Base-by-base conservation (phyloP, 35 echinoderm and acorn worm species). In the Nesometra sesokonis region DNA sequence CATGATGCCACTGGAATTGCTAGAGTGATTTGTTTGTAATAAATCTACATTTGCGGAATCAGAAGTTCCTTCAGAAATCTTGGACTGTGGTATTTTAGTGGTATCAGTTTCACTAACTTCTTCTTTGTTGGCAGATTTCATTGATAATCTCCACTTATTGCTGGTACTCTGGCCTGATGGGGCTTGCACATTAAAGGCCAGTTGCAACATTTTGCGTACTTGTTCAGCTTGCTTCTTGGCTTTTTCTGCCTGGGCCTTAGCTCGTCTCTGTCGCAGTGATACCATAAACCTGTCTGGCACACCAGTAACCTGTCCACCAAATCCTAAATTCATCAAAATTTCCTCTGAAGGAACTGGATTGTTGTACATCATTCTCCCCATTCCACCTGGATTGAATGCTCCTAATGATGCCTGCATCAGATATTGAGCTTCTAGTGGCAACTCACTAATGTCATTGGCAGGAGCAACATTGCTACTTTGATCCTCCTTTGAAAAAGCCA, bases 281-380 rank as follows among this genome's bases (percentile, higher is more conserved):
- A 87, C 83, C 31, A 98, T 67, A 82, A 98, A 98, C 29, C 95
- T 87, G 31, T 88, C 85, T 38, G 95, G 95, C 11, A 97, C 93
- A 36, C 91, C 91, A 31, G 92, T 78, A 83, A 91, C 89, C 40
- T 89, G 77, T 31, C 89, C 91, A 84, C 89, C 91, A 86, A 98
- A 98, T 32, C 95, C 95, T 13, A 98, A 88, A 11, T 90, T 88
- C 47, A 98, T 86, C 11, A 98, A 84, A 40, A 98, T 90, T 36
- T 88, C 88, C 76, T 94, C 95, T n/a, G 95, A 88, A 9, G 90
- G 87, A 9, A 67, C 52, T 13, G 52, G 9, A 67, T 27, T 67
- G 52, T 67, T 67, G 23, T 67, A 67, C 52, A 67, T 67, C 52
- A 67, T 67, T 67, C 21, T 9, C 7, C 52, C 52, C 52, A 67